Conservation (phyloP, 1,140 invertebrate species). For the Ridgeia piscesae region DNA sequence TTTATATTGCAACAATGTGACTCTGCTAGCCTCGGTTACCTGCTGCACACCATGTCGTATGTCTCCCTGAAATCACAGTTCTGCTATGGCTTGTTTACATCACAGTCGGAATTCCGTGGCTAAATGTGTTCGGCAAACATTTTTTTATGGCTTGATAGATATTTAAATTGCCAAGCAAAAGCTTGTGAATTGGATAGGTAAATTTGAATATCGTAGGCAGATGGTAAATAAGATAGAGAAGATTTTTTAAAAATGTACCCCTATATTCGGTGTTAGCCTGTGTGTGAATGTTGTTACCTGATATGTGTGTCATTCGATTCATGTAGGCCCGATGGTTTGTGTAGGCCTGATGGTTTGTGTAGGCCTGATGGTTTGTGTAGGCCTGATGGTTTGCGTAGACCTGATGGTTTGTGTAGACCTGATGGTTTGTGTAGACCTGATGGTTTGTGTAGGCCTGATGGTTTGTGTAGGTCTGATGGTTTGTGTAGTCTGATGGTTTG, state of each 20-base stretch:
- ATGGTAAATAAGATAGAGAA: not conserved
- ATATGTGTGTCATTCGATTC: not conserved
- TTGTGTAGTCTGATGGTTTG: not conserved
- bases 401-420: not conserved
- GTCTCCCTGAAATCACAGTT: too few relatives aligned
- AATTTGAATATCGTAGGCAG: too few relatives aligned
- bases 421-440: too few relatives aligned
- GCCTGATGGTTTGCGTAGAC: too few relatives aligned
- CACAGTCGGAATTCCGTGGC: too few relatives aligned
- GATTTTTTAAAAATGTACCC: not conserved
- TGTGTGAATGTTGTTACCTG: not conserved
- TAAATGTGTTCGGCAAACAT: too few relatives aligned
- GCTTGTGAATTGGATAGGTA: too few relatives aligned
- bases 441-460: not conserved
- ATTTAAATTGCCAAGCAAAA: too few relatives aligned
- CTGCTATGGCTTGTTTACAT: too few relatives aligned
- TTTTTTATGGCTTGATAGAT: too few relatives aligned
- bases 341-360: too few relatives aligned
- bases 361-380: not conserved
- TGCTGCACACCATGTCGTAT: not conserved
- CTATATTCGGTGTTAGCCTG: not conserved
- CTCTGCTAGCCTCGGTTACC: not conserved
- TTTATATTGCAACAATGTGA: not conserved
- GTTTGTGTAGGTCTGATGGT: not conserved
- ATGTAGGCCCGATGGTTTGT: too few relatives aligned